Conservation (phyloP, 2,113 vertebrate genomes). For the Otus sunia region DNA sequence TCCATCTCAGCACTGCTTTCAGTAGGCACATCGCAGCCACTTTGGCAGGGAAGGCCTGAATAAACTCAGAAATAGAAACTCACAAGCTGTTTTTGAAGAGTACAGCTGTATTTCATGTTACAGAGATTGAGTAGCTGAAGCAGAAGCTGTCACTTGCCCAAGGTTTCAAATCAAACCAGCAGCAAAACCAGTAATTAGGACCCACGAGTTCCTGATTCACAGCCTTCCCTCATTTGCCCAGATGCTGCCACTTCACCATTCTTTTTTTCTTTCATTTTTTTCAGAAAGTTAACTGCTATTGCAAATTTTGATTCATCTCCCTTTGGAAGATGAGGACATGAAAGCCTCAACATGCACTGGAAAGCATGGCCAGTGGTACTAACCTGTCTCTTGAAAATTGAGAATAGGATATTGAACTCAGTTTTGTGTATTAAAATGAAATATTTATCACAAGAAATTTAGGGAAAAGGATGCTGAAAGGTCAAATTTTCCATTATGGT, state of each 20-base stretch:
- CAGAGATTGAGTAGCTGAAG: neutral
- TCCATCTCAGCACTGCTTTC: neutral
- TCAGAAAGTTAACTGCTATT: neutral
- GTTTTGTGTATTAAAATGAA: constrained; percentile 12
- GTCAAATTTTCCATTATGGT: constrained; percentile 41
- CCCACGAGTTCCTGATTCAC: neutral
- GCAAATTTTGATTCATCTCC: neutral
- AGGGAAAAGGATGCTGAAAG: constrained; percentile 18
- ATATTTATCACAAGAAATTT: constrained; percentile 48
- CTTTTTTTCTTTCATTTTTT: neutral
- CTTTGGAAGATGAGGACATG: neutral
- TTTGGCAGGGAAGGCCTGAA: neutral
- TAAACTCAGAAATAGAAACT: neutral
- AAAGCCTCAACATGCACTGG: neutral
- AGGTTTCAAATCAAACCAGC: neutral
- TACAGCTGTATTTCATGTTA: neutral
- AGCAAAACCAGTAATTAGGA: neutral
- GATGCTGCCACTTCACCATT: neutral
- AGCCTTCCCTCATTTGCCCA: neutral
- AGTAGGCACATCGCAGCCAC: neutral
- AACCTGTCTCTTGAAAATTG: neutral
- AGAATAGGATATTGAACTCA: neutral
- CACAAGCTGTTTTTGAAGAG: neutral
- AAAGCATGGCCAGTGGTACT: neutral
- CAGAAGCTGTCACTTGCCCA: neutral